Conservation (phyloP, 2,888 invertebrate species). For the Pollenia griseotomentosa region DNA sequence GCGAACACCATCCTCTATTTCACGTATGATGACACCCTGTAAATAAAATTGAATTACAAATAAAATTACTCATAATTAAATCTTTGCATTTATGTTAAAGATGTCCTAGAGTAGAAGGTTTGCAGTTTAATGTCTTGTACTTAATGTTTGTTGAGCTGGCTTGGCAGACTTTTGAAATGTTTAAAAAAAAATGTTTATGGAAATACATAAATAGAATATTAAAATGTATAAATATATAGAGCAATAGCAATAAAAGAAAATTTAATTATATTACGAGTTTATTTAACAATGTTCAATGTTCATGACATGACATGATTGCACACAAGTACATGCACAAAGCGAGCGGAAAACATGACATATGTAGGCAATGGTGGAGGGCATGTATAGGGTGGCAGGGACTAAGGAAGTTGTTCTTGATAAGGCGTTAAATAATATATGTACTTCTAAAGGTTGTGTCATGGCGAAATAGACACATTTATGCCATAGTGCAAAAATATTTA, state of each 20-base stretch:
- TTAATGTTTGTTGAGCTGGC: constrained; percentile 9
- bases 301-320: too few relatives aligned
- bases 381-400: too few relatives aligned
- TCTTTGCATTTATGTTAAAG: not conserved
- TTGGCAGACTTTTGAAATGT: not conserved
- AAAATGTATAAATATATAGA: not conserved
- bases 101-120: not conserved
- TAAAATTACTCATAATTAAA: constrained; percentile 37
- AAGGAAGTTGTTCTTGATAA: too few relatives aligned
- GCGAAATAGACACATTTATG: too few relatives aligned
- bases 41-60: constrained; percentile 78
- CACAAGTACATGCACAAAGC: too few relatives aligned
- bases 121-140: not conserved
- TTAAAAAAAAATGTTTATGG: not conserved
- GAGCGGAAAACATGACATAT: too few relatives aligned
- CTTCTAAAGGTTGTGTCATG: too few relatives aligned
- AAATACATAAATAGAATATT: not conserved
- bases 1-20: constrained; percentile 92
- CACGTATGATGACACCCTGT: constrained; percentile 94
- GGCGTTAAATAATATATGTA: too few relatives aligned
- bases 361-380: too few relatives aligned
- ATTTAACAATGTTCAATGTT: not conserved
- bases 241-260: not conserved
- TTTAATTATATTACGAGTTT: not conserved
- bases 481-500: too few relatives aligned